Conservation (phyloP, 2,113 vertebrate species). For the Actenoides hombroni region DNA sequence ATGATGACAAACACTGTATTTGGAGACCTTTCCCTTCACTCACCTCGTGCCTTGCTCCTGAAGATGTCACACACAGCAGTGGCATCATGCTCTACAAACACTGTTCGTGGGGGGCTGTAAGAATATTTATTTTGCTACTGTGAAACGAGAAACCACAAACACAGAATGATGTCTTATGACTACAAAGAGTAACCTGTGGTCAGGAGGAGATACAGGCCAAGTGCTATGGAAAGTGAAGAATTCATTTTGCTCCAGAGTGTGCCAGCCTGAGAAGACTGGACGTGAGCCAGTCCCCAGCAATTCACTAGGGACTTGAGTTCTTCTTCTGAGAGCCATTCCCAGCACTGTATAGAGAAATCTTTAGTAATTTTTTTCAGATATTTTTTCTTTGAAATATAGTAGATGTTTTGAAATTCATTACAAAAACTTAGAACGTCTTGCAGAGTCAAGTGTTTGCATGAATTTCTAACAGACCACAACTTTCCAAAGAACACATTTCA, state of each 20-base stretch:
- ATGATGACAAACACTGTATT: rapidly evolving
- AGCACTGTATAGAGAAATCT: background rate
- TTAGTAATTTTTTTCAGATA: background rate
- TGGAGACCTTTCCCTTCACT: background rate
- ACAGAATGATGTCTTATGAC: background rate
- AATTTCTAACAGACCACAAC: background rate
- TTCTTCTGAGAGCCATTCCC: background rate
- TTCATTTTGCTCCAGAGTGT: background rate
- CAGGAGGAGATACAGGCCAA: background rate
- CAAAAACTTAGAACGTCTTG: background rate
- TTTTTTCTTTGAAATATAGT: background rate
- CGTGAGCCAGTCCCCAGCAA: background rate
- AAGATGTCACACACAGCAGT: background rate
- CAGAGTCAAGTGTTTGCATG: background rate
- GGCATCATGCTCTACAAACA: background rate
- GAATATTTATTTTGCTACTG: background rate
- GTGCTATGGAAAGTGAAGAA: background rate
- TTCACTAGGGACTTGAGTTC: background rate
- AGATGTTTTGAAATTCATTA: background rate
- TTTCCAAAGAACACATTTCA: background rate
- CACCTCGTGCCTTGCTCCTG: rapidly evolving
- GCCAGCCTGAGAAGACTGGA: background rate
- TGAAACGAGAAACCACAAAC: background rate
- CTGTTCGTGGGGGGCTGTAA: background rate
- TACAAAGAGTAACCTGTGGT: background rate